phyloP scores from a whole-genome alignment of 2,888 invertebrate species.

The Agrypnus murinus region DNA sequence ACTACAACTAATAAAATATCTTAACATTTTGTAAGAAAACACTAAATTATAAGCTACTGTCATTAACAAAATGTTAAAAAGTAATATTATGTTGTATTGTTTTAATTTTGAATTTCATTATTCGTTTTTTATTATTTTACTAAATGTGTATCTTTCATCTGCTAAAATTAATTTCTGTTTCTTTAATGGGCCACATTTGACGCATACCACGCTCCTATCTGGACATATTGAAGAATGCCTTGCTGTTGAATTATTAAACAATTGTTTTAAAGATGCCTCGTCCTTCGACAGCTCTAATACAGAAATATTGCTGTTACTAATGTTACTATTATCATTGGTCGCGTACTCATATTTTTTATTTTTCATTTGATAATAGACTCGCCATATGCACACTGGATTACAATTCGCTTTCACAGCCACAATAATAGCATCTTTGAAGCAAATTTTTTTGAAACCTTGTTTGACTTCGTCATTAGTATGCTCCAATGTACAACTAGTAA shows the following conservation, averaged over 20 bases:
- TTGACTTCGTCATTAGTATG: slow-evolving; percentile 4
- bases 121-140: too few species aligned
- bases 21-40: too few species aligned
- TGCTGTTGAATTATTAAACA: slow-evolving; percentile 7
- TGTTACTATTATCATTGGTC: not conserved
- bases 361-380: slow-evolving; percentile 17
- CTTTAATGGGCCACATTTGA: too few species aligned
- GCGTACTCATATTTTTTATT: slow-evolving; percentile 12
- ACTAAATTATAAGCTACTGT: too few species aligned
- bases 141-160: too few species aligned
- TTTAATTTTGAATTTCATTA: too few species aligned
- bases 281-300: slow-evolving; percentile 5
- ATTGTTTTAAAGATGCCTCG: slow-evolving; percentile 24
- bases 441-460: slow-evolving; percentile 20
- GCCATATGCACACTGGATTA: too few species aligned
- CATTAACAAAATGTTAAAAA: too few species aligned
- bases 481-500: slow-evolving; percentile 20
- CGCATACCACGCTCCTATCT: too few species aligned
- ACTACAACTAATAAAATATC: too few species aligned
- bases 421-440: slow-evolving; percentile 25
- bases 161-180: too few species aligned
- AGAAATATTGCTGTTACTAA: slow-evolving; percentile 13
- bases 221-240: not conserved
- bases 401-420: slow-evolving; percentile 22
- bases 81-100: too few species aligned